phyloP scores from a whole-genome alignment of 2,888 invertebrate species.

The Rotaria sp. region DNA sequence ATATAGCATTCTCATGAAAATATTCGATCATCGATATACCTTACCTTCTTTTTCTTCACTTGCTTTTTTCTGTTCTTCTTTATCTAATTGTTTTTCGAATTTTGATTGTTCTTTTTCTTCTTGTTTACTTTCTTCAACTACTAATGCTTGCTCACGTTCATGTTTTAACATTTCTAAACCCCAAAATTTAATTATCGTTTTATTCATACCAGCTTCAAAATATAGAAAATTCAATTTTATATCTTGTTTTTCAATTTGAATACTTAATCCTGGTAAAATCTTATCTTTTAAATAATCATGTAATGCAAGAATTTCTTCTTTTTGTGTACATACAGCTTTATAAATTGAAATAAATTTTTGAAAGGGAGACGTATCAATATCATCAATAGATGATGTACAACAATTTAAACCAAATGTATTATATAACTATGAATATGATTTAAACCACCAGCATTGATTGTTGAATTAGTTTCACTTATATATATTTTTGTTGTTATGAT shows the following conservation, averaged over 20 bases:
- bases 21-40: too few species aligned
- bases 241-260: slow-evolving; percentile 83
- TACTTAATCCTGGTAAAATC: slow-evolving; percentile 78
- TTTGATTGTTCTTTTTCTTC: slow-evolving; percentile 12
- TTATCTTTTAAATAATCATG: slow-evolving; percentile 82
- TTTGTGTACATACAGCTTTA: slow-evolving; percentile 66
- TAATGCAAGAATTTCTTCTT: slow-evolving; percentile 64
- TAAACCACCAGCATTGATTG: slow-evolving; percentile 65
- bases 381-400: slow-evolving; percentile 43
- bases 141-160: slow-evolving; percentile 35
- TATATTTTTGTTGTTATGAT: slow-evolving; percentile 80
- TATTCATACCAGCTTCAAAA: background rate
- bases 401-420: slow-evolving; percentile 61
- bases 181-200: slow-evolving; percentile 34
- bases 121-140: slow-evolving; percentile 26
- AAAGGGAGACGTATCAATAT: slow-evolving; percentile 70
- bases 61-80: slow-evolving; percentile 4
- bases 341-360: slow-evolving; percentile 77
- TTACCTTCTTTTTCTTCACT: slow-evolving; percentile 1
- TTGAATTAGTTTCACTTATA: slow-evolving; percentile 60
- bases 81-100: background rate
- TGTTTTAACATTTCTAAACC: slow-evolving; percentile 28
- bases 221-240: slow-evolving; percentile 47
- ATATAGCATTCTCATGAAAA: too few species aligned
- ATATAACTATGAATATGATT: slow-evolving; percentile 72